phyloP scores from a whole-genome alignment of 2,113 vertebrate species.

The Isichthys henryi region DNA sequence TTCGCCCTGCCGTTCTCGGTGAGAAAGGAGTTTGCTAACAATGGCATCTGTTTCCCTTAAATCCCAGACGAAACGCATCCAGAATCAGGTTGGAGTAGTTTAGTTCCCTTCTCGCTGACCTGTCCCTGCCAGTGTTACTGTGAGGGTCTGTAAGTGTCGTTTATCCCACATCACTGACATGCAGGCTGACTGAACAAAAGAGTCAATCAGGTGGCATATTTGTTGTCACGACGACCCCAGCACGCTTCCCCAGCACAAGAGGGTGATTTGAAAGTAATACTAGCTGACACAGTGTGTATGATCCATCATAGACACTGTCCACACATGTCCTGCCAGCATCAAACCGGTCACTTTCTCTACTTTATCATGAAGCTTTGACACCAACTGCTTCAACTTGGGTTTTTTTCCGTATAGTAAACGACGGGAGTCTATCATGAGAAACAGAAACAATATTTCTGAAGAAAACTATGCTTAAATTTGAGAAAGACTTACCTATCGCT shows the following conservation, averaged over 20 bases:
- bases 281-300: not conserved
- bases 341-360: not conserved
- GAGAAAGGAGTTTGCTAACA: not conserved
- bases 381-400: no score
- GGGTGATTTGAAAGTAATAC: not conserved
- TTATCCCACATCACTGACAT: not conserved
- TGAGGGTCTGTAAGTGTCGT: not conserved
- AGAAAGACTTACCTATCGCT: conserved; percentile 73
- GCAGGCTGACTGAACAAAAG: not conserved
- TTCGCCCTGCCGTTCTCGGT: not conserved
- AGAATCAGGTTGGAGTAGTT: not conserved
- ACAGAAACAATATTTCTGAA: not conserved
- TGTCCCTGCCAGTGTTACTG: not conserved
- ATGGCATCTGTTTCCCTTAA: not conserved
- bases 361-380: not conserved
- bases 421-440: not conserved
- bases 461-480: not conserved
- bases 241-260: not conserved
- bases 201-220: not conserved
- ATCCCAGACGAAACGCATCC: not conserved
- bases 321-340: not conserved
- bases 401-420: not conserved
- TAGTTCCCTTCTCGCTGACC: not conserved
- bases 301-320: not conserved
- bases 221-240: not conserved